Evolutionary conservation across 2,113 vertebrate genomes (phyloP), one percentile per base, ranked within the genome.

Genomic region (Channa argus): DNA sequence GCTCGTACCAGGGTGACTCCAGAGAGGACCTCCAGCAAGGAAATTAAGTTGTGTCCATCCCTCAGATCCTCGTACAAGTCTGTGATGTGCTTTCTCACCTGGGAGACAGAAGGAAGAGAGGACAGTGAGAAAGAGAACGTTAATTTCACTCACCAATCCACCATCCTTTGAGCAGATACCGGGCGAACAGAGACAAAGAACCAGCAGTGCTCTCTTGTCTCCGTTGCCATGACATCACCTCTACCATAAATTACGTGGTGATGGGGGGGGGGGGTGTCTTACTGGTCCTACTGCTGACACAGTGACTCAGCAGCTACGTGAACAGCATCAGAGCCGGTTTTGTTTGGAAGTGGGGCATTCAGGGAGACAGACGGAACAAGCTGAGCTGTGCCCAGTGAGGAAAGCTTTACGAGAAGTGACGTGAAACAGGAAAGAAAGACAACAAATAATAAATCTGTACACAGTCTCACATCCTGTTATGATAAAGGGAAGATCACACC

Each of bases 31-130:
- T 99, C 98, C 87, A 99, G 92, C 54, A 99, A 89, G 58, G 98
- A 99, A 51, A 99, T 97, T 64, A 99, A 92, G 93, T 99, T 98
- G 93, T 99, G 97, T 62, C 97, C 97, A 83, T 99, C 97, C n/a
- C 97, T 93, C 61, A 99, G 89, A 80, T 99, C 98, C 65, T 93
- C 92, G 6, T 92, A 92, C 76, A 92, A 50, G 85, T 91, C 90
- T 77, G 85, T 84, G 92, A 98, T 97, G 92, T 99, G 97, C 88
- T 99, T 98, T 71, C 97, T 96, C 91, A 98, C 96, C 97, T 99
- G 89, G 43, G 53, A 62, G 24, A 53, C 45, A 64, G 44, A 44
- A 47, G 33, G n/a, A 36, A 15, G 8, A 44, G 14, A 2, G 44
- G 33, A 24, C 9, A 41, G 5, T 54, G 11, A 38, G 8, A 59